Percentiles rank a stretch among this genome's conserved stretches.
Evolutionary conservation across 2,888 invertebrate species (phyloP).

Genomic region (Eupithecia dodoneata): DNA sequence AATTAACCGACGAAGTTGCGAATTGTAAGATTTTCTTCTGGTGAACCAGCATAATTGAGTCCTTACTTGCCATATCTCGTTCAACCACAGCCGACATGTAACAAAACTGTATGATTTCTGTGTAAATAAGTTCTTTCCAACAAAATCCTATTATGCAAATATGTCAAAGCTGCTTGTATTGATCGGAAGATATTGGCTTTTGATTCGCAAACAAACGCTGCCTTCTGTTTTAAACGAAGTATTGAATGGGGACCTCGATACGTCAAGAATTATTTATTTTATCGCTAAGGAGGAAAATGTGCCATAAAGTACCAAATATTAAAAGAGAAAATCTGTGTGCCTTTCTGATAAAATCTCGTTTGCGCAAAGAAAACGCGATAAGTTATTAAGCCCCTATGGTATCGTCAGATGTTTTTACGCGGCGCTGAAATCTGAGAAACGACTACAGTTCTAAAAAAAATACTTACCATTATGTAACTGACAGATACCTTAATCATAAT

Average conservation of each 20-base stretch:
- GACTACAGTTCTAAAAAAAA: not conserved
- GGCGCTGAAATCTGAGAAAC: not conserved
- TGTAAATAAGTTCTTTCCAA: constrained; percentile 52
- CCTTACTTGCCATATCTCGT: not conserved
- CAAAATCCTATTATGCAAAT: constrained; percentile 81
- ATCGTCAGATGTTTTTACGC: not conserved
- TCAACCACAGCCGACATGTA: not conserved
- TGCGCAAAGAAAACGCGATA: not conserved
- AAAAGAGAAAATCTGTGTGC: constrained; percentile 1
- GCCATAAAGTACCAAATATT: constrained; percentile 5
- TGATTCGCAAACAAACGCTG: constrained; percentile 78
- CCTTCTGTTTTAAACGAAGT: constrained; percentile 72
- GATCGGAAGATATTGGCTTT: constrained; percentile 78
- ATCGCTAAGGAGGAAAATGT: not conserved
- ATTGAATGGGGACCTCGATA: constrained; percentile 40
- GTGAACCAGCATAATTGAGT: too few species aligned
- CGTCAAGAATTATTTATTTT: constrained; percentile 26
- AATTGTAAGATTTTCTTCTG: too few species aligned
- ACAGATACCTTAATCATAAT: not conserved
- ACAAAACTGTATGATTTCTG: not conserved
- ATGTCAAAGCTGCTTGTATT: constrained; percentile 75
- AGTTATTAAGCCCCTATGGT: not conserved
- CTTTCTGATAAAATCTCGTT: not conserved
- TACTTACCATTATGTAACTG: not conserved
- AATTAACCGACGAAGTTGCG: too few species aligned